phyloP scores from a whole-genome alignment of 2,888 invertebrate genomes.

The Cancer borealis region DNA sequence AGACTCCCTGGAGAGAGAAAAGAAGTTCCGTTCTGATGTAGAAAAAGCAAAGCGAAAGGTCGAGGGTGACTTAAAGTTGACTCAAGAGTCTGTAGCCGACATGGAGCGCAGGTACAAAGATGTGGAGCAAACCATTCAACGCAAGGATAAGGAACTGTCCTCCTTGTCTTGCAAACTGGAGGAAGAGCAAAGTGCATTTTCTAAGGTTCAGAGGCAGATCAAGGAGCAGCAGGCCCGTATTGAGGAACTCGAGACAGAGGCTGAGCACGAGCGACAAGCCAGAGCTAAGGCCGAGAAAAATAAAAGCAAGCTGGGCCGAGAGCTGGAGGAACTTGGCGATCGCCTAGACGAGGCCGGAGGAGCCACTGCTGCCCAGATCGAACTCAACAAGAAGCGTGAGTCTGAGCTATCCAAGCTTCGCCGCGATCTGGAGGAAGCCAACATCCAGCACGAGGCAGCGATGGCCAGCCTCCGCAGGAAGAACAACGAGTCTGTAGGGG shows the following conservation, averaged over 20 bases:
- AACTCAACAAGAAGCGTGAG: slow-evolving; percentile 99
- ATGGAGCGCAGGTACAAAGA: slow-evolving; percentile 99
- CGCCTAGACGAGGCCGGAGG: slow-evolving; percentile 99
- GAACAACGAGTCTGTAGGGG: slow-evolving; percentile 99
- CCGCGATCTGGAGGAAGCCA: slow-evolving; percentile 98
- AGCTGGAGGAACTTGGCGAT: slow-evolving; percentile 97
- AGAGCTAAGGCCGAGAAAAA: slow-evolving; percentile 91
- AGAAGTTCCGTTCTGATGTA: slow-evolving; percentile 97
- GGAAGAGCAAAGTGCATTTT: slow-evolving; percentile 98
- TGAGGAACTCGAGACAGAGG: slow-evolving; percentile 99
- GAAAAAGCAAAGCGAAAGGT: slow-evolving; percentile 99
- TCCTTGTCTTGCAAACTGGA: slow-evolving; percentile 96
- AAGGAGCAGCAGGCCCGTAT: slow-evolving; percentile 99
- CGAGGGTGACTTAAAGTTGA: slow-evolving; percentile 99
- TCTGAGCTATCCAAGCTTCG: slow-evolving; percentile 99
- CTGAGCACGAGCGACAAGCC: slow-evolving; percentile 98
- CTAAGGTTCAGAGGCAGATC: slow-evolving; percentile 98
- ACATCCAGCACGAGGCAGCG: slow-evolving; percentile 98
- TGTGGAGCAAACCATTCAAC: slow-evolving; percentile 97
- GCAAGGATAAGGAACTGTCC: slow-evolving; percentile 99
- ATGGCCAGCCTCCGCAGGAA: slow-evolving; percentile 99
- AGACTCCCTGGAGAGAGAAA: slow-evolving; percentile 99
- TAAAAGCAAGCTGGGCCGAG: slow-evolving; percentile 96
- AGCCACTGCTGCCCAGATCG: slow-evolving; percentile 98
- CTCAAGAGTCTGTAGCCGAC: slow-evolving; percentile 98